phyloP scores from a whole-genome alignment of 2,797 vertebrate genomes.

The Scarus forsteni region DNA sequence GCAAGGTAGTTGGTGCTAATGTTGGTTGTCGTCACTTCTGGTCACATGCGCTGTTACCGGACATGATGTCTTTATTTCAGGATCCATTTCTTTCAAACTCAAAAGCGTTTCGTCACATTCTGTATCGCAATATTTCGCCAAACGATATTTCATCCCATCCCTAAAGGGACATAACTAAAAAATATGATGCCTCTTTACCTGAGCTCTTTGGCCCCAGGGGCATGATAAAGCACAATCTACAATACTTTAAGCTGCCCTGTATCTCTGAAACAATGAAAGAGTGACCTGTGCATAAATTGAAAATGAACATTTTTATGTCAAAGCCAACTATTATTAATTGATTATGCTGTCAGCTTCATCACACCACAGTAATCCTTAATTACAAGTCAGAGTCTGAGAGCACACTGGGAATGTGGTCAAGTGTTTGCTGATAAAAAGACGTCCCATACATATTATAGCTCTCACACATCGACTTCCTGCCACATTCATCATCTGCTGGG shows the following conservation, averaged over 20 bases:
- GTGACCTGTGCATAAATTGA: conserved; percentile 21
- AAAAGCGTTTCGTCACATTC: too few relatives aligned
- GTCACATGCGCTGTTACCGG: too few relatives aligned
- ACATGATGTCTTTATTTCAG: too few relatives aligned
- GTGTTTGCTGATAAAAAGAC: conserved; percentile 36
- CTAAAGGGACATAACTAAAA: too few relatives aligned
- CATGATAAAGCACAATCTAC: too few relatives aligned
- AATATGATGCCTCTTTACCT: too few relatives aligned
- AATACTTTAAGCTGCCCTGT: background rate
- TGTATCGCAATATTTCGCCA: too few relatives aligned
- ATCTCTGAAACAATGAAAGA: conserved; percentile 5
- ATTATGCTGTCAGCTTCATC: conserved; percentile 6
- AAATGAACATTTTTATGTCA: background rate
- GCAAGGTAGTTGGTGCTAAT: too few relatives aligned
- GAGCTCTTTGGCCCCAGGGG: too few relatives aligned
- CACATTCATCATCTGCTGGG: conserved; percentile 30
- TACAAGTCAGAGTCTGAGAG: conserved; percentile 27
- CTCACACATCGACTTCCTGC: conserved; percentile 30
- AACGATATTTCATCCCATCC: too few relatives aligned
- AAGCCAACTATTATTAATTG: conserved; percentile 16
- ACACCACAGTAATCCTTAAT: conserved; percentile 18
- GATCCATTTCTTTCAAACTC: too few relatives aligned
- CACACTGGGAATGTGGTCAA: conserved; percentile 31
- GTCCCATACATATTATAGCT: conserved; percentile 19
- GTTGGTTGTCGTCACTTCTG: too few relatives aligned